Evolutionary conservation across 2,888 invertebrate species (phyloP).

Genomic region (Stenodema calcarata): DNA sequence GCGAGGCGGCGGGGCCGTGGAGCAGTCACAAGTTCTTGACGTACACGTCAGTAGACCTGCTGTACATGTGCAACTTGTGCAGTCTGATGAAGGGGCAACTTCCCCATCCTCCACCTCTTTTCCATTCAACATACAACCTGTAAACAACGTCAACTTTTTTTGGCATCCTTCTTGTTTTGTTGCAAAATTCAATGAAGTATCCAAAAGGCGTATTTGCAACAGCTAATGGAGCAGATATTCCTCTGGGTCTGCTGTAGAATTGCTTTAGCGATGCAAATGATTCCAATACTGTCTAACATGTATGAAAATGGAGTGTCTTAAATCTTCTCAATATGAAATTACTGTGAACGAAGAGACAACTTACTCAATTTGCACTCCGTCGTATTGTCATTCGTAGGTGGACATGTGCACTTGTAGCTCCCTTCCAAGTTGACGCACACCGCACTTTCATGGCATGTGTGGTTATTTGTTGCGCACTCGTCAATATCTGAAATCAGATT

Average conservation of each 20-base stretch:
- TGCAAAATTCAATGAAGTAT: too few species aligned
- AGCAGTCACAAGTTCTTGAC: constrained; percentile 75
- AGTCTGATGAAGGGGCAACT: constrained; percentile 63
- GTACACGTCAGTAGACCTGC: constrained; percentile 73
- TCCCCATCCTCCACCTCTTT: constrained; percentile 69
- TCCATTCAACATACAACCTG: constrained; percentile 78
- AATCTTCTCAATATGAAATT: too few species aligned
- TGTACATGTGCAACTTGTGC: constrained; percentile 66
- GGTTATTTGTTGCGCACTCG: constrained; percentile 77
- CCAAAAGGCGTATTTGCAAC: too few species aligned
- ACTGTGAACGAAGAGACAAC: too few species aligned
- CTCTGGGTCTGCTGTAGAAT: too few species aligned
- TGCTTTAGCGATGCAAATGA: too few species aligned
- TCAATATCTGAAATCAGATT: constrained; percentile 75
- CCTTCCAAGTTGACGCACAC: constrained; percentile 82
- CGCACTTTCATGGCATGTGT: constrained; percentile 81
- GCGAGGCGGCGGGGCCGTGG: constrained; percentile 60
- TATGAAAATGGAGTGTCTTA: too few species aligned
- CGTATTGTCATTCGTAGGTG: constrained; percentile 57
- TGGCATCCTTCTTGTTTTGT: too few species aligned
- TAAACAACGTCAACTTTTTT: not conserved
- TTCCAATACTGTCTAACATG: too few species aligned
- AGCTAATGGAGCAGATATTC: too few species aligned
- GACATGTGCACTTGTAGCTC: constrained; percentile 79
- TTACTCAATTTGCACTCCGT: constrained; percentile 71